phyloP scores from a whole-genome alignment of 2,113 vertebrate species.

The Protobothrops flavoviridis region DNA sequence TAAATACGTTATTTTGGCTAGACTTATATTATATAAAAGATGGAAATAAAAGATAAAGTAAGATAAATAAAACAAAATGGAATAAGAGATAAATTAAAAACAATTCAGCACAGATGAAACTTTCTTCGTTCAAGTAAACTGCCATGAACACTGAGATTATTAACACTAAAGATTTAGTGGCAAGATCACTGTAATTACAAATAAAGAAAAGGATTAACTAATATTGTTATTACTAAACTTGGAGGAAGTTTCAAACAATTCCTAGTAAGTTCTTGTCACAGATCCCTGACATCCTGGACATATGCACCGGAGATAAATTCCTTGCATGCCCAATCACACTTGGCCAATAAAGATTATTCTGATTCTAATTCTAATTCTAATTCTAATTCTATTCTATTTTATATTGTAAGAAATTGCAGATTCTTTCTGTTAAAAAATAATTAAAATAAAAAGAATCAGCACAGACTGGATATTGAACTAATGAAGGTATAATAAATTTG shows the following conservation, averaged over 20 bases:
- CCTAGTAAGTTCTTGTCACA: background rate
- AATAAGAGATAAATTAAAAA: background rate
- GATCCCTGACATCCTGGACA: background rate
- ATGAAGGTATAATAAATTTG: background rate
- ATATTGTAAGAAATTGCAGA: background rate
- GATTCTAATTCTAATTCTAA: too few relatives aligned
- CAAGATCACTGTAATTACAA: background rate
- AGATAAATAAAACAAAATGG: background rate
- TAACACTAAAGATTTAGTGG: background rate
- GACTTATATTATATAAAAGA: background rate
- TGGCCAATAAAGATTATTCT: background rate
- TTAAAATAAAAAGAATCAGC: background rate
- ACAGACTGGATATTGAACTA: background rate
- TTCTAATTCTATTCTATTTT: too few relatives aligned
- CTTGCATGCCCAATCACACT: background rate
- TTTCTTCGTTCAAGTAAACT: background rate
- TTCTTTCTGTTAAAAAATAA: background rate
- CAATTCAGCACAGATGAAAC: background rate
- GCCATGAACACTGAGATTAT: background rate
- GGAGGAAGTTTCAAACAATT: background rate
- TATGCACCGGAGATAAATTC: background rate
- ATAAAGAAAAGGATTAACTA: background rate
- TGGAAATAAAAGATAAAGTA: background rate
- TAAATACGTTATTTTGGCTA: background rate
- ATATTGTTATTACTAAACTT: background rate